phyloP scores from a whole-genome alignment of 2,113 vertebrate genomes.

The Lamprotornis superbus region DNA sequence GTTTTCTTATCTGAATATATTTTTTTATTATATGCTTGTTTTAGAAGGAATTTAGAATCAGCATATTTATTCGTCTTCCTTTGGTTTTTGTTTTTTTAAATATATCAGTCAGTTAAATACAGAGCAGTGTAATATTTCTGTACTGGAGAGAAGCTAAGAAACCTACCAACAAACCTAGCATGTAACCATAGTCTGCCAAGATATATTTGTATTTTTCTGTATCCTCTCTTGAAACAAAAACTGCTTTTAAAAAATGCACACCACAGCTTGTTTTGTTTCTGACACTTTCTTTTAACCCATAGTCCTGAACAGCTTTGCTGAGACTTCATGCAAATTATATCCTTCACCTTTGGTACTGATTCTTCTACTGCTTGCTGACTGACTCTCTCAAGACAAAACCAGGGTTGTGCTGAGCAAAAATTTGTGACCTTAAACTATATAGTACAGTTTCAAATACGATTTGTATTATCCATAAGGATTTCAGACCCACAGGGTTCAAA shows the following conservation, averaged over 20 bases:
- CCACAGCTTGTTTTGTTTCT: not conserved
- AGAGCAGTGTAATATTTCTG: not conserved
- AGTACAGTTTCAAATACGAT: not conserved
- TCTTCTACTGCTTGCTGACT: not conserved
- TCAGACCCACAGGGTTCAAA: not conserved
- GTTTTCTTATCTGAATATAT: not conserved
- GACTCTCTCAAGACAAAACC: not conserved
- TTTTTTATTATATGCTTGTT: not conserved
- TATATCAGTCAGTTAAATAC: not conserved
- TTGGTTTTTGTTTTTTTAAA: not conserved
- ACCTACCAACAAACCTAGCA: not conserved
- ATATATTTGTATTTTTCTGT: not conserved
- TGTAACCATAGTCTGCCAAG: not conserved
- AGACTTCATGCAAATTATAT: not conserved
- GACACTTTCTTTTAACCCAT: not conserved
- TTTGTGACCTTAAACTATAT: not conserved
- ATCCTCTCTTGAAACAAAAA: not conserved
- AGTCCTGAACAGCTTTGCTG: not conserved
- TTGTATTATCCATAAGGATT: not conserved
- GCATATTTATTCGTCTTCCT: not conserved
- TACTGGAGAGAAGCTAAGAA: not conserved
- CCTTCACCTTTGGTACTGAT: not conserved
- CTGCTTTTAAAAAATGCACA: not conserved
- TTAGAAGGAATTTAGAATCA: not conserved
- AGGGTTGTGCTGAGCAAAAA: not conserved